Conservation (phyloP, 23 tunicate genomes). For the Clavelina lepadiformis region DNA sequence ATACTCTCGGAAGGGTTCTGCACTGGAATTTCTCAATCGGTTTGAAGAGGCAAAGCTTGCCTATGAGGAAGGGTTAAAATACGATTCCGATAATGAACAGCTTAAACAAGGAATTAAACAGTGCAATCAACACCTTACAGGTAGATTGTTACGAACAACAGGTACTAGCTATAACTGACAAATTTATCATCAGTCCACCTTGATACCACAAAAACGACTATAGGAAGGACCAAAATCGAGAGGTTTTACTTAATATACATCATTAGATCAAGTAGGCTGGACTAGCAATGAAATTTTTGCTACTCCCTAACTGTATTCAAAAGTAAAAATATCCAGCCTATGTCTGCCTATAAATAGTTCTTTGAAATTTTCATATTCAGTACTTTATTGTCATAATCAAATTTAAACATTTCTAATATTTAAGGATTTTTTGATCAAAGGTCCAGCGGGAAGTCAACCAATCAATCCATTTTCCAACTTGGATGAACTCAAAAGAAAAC, state of each 20-base stretch:
- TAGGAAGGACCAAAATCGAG: no score
- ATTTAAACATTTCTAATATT: constrained; percentile 1
- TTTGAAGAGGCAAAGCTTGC: constrained; percentile 75
- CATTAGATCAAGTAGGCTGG: no score
- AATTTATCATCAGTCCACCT: no score
- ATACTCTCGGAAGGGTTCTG: constrained; percentile 96
- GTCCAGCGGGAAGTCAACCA: constrained; percentile 70
- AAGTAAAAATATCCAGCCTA: no score
- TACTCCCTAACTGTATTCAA: no score
- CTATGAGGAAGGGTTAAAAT: constrained; percentile 73
- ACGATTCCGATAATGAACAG: constrained; percentile 73
- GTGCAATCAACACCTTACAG: constrained; percentile 46
- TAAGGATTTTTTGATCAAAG: constrained; percentile 4
- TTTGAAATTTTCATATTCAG: no score
- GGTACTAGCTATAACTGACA: neutral
- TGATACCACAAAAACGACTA: no score
- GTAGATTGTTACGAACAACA: constrained; percentile 4
- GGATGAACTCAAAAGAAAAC: constrained; percentile 37
- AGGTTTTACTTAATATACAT: no score
- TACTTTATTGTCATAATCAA: no score
- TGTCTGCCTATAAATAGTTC: no score
- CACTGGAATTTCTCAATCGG: constrained; percentile 68
- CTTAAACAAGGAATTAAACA: constrained; percentile 32
- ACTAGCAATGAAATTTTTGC: no score
- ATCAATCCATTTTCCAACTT: constrained; percentile 53